Evolutionary conservation across 1,140 invertebrate species (phyloP).

Genomic region (Tetranychus urticae): DNA sequence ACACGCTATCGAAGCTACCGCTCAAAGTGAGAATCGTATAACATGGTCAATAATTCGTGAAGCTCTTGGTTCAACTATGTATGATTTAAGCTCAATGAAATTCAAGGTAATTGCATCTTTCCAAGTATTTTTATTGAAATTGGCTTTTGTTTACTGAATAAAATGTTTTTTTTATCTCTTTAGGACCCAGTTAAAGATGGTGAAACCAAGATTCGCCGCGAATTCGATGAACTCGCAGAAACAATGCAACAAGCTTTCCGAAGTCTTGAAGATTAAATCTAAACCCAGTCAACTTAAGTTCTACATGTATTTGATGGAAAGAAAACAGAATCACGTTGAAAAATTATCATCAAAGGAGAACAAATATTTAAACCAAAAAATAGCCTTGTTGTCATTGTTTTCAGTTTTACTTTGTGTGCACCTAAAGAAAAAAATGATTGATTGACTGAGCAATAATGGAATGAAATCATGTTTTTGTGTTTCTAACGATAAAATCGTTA

Average conservation of each 20-base stretch:
- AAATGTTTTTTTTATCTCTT: conserved; percentile 15
- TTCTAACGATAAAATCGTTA: too few species aligned
- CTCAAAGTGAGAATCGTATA: conserved; percentile 96
- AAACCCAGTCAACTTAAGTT: not conserved
- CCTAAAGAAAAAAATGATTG: too few species aligned
- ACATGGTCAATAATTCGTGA: conserved; percentile 95
- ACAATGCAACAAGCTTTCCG: conserved; percentile 90
- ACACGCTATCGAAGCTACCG: conserved; percentile 88
- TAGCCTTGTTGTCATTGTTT: not conserved
- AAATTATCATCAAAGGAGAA: not conserved
- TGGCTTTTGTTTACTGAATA: not conserved
- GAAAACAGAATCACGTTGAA: not conserved
- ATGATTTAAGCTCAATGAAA: conserved; percentile 97
- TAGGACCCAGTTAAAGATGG: conserved; percentile 93
- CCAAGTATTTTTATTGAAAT: not conserved
- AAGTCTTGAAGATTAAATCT: conserved; percentile 90
- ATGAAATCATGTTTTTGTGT: too few species aligned
- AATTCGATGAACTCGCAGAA: conserved; percentile 84
- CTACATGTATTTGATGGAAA: too few species aligned
- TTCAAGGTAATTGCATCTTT: conserved; percentile 51
- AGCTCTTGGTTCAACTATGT: conserved; percentile 82
- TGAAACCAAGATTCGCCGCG: conserved; percentile 83
- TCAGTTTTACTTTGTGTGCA: not conserved
- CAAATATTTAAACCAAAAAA: not conserved
- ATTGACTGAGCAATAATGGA: too few species aligned